Conservation (phyloP, 1,140 invertebrate genomes). For the Arion vulgaris region DNA sequence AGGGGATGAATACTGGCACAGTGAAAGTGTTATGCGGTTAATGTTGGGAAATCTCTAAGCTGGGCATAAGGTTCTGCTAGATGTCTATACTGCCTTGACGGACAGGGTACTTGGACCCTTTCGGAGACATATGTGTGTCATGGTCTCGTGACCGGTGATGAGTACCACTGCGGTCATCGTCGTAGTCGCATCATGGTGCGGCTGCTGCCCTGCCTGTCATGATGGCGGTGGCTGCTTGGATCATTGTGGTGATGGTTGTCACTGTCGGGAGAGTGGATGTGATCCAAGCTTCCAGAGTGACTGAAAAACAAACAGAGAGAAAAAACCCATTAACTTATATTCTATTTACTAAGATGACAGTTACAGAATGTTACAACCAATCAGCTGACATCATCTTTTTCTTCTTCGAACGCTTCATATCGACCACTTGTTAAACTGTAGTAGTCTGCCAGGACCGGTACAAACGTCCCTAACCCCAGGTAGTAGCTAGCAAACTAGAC, state of each 20-base stretch:
- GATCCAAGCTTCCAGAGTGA: slow-evolving; percentile 40
- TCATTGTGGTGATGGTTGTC: slow-evolving; percentile 35
- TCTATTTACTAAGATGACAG: too few relatives aligned
- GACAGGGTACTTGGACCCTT: slow-evolving; percentile 53
- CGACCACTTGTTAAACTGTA: too few relatives aligned
- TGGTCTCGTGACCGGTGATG: slow-evolving; percentile 44
- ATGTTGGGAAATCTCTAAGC: too few relatives aligned
- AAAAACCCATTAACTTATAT: too few relatives aligned
- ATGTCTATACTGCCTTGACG: slow-evolving; percentile 65
- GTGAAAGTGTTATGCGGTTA: too few relatives aligned
- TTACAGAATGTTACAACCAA: too few relatives aligned
- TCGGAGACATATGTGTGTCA: slow-evolving; percentile 35
- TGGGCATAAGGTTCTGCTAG: slow-evolving; percentile 36
- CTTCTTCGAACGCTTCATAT: too few relatives aligned
- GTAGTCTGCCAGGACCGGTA: too few relatives aligned
- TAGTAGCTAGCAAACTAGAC: too few relatives aligned
- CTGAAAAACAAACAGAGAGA: slow-evolving; percentile 9
- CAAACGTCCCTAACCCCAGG: too few relatives aligned
- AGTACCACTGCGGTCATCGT: slow-evolving; percentile 38
- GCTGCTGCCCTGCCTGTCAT: slow-evolving; percentile 44
- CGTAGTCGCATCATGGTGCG: slow-evolving; percentile 44
- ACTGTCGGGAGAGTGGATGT: slow-evolving; percentile 37
- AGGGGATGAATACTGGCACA: too few relatives aligned
- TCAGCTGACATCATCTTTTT: too few relatives aligned
- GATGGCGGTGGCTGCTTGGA: not conserved